phyloP scores from a whole-genome alignment of 2,113 vertebrate genomes.

The Trichechus manatus region DNA sequence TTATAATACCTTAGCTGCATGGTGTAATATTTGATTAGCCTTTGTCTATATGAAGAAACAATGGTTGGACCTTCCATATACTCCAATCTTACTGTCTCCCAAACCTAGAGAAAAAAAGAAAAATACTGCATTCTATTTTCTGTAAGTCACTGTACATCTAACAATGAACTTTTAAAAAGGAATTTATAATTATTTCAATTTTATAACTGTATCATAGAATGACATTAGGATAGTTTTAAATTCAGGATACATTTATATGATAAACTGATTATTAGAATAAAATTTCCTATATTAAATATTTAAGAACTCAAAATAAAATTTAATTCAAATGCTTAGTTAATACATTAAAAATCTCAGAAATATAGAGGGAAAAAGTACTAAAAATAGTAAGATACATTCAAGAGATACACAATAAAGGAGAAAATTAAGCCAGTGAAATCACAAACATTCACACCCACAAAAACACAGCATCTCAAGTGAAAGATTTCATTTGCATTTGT shows the following conservation, averaged over 20 bases:
- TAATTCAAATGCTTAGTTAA: constrained; percentile 17
- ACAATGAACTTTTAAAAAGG: neutral
- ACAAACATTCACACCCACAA: neutral
- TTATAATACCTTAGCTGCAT: constrained; percentile 91
- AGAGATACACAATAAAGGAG: constrained; percentile 7
- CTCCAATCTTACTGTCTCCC: constrained; percentile 94
- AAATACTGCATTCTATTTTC: neutral
- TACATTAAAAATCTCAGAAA: constrained; percentile 52
- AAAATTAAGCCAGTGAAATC: neutral
- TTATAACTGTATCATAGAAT: neutral
- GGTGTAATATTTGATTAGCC: constrained; percentile 94
- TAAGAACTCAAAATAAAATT: constrained; percentile 45
- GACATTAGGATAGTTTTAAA: constrained; percentile 42
- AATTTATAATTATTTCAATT: constrained; percentile 38
- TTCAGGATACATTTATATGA: neutral
- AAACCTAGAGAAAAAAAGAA: constrained; percentile 88
- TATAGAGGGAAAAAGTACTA: neutral
- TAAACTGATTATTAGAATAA: neutral
- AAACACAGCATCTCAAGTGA: neutral
- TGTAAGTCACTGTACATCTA: neutral
- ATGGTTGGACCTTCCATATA: constrained; percentile 90
- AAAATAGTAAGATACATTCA: constrained; percentile 11
- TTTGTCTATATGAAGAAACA: constrained; percentile 91
- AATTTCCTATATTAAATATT: neutral
- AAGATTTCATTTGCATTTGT: neutral